Base-by-base conservation (phyloP, 2,888 invertebrate species). In the Poecilus cupreus region DNA sequence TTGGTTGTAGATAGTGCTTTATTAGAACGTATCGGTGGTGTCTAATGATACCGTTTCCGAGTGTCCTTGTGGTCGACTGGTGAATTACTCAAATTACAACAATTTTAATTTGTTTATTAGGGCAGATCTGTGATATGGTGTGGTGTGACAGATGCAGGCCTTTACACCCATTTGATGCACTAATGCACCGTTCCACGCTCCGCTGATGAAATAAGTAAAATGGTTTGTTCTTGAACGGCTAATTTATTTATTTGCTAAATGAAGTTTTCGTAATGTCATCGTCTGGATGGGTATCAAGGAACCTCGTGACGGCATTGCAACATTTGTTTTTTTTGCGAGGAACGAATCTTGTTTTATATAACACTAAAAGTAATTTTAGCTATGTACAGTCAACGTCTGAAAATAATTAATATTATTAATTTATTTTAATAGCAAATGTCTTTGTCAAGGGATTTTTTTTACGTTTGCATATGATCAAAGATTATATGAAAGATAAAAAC, bases 51-150 rank as follows among this genome's bases (percentile, higher is more conserved):
- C n/a, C 43, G 24, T 60, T 60, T 60, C 20, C 60, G 8, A 8
- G 4, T 60, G 60, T 18, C 72, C 72, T 72, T 72, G 72, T 24
- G 72, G 72, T 46, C 22, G 20, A 22, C 32, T 6, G 6, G 0
- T 32, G 32, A 5, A 32, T 10, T 5, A 13, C 18, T 72, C 72
- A 24, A 72, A 72, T 72, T 72, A 72, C 72, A 22, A 22, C 46
- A 43, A 72, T 72, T 72, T 72, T 22, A 72, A 20, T 72, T 24
- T 43, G 6, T 72, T 72, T 72, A 72, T 72, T 72, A 72, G 72
- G 72, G 46, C 72, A 72, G 72, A 72, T 39, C 11, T 72, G 20
- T 22, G 72, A 72, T 72, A 46, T 49, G 72, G 13, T 20, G 24
- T 72, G 43, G 46, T 20, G 46, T 72, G 43, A 72, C 46, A 43